Evolutionary conservation across 2,888 invertebrate genomes (phyloP), one percentile per base, ranked within the genome.

Genomic region (Bhutanitis thaidina): DNA sequence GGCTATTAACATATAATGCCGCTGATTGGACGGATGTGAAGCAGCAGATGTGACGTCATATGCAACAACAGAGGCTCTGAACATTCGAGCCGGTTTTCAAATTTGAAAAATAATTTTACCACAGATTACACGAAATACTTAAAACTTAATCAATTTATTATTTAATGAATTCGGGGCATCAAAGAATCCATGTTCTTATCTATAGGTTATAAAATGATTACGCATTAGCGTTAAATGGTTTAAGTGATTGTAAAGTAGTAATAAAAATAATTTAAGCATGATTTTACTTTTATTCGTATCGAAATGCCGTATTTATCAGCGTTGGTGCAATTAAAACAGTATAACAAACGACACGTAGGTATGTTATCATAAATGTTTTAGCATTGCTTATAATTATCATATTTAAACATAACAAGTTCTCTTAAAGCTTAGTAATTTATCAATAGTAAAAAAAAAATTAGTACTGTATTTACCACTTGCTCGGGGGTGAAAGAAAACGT

Each of bases 1-100:
- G 86, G 78, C 83, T 83, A 89, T 90, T 89, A 88, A 87, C 89
- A 90, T 90, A 89, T 89, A 89, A 89, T 90, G 80, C 81, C 64
- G 84, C 90, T 91, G 91, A 92, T 92, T 92, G 91, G 91, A 87
- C 84, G 84, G 82, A 85, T 87, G 83, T 82, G 80, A 80, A 72
- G 76, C 80, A 83, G 85, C 79, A 77, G 81, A 80, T 80, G 80
- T 80, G 76, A 84, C 79, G 77, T 75, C 68, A 66, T 63, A 58
- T 65, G 67, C 67, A 61, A 52, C 59, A 51, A 13, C 74, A 77
- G 78, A 61, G 63, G 62, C 61, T 9, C 4, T 1, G 32, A 80
- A 84, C 78, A 58, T 80, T 20, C 1, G 7, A 13, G 7, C 15
- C 3, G 20, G 12, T 34, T 38, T 35, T 25, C n/a, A 43, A 44